A percentile compares a stretch with the other conserved stretches of the same genome.
These are phyloP conservation scores for Scomber scombrus DNA, from an alignment of 2,113 vertebrate genomes.

Conservation along the genomic window DNA sequence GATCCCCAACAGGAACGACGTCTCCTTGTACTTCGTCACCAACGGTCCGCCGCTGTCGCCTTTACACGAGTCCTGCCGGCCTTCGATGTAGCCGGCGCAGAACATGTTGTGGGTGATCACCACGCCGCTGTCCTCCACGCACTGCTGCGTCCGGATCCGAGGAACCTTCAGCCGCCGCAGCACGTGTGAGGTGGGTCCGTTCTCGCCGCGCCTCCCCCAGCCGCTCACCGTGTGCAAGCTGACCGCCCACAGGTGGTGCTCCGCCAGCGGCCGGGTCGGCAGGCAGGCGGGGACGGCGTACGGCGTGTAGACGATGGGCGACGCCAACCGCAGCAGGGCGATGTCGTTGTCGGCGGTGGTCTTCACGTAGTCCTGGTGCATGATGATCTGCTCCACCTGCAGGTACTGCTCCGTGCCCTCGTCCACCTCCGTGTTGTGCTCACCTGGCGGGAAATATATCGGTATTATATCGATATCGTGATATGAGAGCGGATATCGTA, in stretches of 20 bases:
- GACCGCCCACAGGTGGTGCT: constrained; percentile 83
- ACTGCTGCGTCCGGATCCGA: constrained; percentile 88
- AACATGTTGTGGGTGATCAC: constrained; percentile 93
- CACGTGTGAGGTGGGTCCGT: constrained; percentile 84
- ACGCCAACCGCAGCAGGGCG: constrained; percentile 85
- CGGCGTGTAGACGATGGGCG: constrained; percentile 78
- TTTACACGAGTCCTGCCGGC: constrained; percentile 90
- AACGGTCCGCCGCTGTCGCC: constrained; percentile 96
- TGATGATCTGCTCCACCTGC: constrained; percentile 70
- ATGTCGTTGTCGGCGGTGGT: constrained; percentile 87
- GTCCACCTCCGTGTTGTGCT: constrained; percentile 76
- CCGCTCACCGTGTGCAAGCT: constrained; percentile 90
- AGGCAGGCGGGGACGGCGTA: constrained; percentile 90
- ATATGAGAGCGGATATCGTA: too few species aligned
- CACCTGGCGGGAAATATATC: constrained; percentile 81
- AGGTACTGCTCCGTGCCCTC: constrained; percentile 89
- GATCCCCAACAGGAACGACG: constrained; percentile 91
- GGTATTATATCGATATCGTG: too few species aligned
- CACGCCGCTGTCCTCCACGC: constrained; percentile 81
- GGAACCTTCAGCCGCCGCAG: constrained; percentile 89
- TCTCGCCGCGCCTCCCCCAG: constrained; percentile 90
- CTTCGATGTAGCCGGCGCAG: constrained; percentile 92
- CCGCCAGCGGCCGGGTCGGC: constrained; percentile 84
- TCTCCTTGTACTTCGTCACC: constrained; percentile 88
- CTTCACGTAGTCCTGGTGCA: constrained; percentile 83